These are phyloP conservation scores for Pseudorasbora parva DNA, from an alignment of 2,113 vertebrate species.

Conservation along the genomic window DNA sequence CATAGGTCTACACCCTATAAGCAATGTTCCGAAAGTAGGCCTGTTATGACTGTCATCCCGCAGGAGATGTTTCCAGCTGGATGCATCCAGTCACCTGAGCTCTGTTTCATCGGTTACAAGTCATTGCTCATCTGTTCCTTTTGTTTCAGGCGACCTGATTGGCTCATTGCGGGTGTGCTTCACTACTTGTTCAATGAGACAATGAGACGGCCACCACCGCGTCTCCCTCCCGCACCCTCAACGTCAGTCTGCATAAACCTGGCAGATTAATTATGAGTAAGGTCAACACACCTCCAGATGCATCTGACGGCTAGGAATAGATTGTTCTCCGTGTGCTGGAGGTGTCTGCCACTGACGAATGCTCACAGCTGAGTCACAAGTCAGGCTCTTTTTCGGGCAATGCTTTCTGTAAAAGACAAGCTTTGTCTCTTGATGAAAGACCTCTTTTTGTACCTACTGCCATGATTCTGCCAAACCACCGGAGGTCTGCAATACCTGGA, in stretches of 20 bases:
- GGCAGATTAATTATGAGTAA: constrained; percentile 36
- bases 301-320: constrained; percentile 21
- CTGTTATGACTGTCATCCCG: neutral
- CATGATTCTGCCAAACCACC: neutral
- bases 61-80: neutral
- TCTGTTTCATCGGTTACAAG: neutral
- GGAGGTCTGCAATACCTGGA: neutral
- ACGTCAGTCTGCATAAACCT: neutral
- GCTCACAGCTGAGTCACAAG: constrained; percentile 36
- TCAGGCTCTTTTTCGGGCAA: constrained; percentile 15
- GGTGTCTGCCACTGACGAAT: constrained; percentile 29
- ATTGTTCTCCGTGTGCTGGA: constrained; percentile 12
- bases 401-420: constrained; percentile 26
- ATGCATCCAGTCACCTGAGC: constrained; percentile 6
- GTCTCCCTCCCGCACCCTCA: neutral
- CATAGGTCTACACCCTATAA: neutral
- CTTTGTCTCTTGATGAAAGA: neutral
- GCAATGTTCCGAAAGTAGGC: neutral
- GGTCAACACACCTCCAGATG: constrained; percentile 25
- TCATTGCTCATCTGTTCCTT: constrained; percentile 22
- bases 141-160: constrained; percentile 13
- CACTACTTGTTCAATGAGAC: constrained; percentile 10
- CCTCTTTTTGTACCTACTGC: neutral
- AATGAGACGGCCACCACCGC: neutral
- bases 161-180: constrained; percentile 16